Evolutionary conservation across 2,113 vertebrate species (phyloP).

Genomic region (Atherinomorus stipes): DNA sequence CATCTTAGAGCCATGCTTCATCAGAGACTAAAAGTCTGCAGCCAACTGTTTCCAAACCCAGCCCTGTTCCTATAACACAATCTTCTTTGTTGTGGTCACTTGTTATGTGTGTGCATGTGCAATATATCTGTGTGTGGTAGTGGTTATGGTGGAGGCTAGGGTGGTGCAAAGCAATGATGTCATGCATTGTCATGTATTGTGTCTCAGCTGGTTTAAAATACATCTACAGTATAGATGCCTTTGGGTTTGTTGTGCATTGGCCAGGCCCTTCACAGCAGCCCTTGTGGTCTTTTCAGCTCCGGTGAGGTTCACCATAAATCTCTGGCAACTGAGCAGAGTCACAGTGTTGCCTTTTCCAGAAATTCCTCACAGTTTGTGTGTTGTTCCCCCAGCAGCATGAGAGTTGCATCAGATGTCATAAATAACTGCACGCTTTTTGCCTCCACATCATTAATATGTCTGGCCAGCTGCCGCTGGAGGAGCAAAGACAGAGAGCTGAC

Average conservation of each 20-base stretch:
- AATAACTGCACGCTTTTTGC: slow-evolving; percentile 59
- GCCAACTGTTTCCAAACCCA: slow-evolving; percentile 63
- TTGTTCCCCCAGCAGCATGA: slow-evolving; percentile 59
- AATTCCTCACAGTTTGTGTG: slow-evolving; percentile 51
- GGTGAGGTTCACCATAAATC: slow-evolving; percentile 53
- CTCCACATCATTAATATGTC: slow-evolving; percentile 54
- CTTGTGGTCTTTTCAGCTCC: slow-evolving; percentile 48
- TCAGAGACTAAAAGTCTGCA: slow-evolving; percentile 55
- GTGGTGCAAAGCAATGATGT: slow-evolving; percentile 52
- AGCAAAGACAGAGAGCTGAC: slow-evolving; percentile 30
- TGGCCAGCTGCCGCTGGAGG: slow-evolving; percentile 34
- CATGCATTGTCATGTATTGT: slow-evolving; percentile 52
- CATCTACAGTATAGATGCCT: slow-evolving; percentile 4
- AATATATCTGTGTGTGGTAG: slow-evolving; percentile 37
- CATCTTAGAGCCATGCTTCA: slow-evolving; percentile 51
- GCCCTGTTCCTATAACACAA: slow-evolving; percentile 57
- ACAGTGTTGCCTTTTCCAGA: slow-evolving; percentile 48
- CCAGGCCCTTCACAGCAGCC: slow-evolving; percentile 10
- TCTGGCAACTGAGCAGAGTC: slow-evolving; percentile 34
- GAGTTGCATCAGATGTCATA: slow-evolving; percentile 56
- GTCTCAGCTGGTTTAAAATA: slow-evolving; percentile 18
- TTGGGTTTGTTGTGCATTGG: slow-evolving; percentile 4
- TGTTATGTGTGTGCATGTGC: slow-evolving; percentile 19
- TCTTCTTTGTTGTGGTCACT: slow-evolving; percentile 73
- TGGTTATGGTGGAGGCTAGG: slow-evolving; percentile 39